Conservation (phyloP, 2,888 invertebrate species). For the Rugalucina vietnamica region DNA sequence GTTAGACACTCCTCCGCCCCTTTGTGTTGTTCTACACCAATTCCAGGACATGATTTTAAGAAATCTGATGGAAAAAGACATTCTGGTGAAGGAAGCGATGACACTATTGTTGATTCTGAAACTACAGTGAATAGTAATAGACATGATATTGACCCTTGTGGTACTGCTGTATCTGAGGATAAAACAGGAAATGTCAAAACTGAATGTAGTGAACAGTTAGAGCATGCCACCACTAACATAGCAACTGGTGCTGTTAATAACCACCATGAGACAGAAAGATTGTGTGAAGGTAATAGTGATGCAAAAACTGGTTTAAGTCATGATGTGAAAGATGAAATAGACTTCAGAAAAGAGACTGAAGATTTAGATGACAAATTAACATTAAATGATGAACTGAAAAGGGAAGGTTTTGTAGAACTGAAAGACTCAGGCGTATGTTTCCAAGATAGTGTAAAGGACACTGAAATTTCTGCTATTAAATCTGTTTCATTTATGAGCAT, state of each 20-base stretch:
- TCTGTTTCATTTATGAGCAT: slow-evolving; percentile 35
- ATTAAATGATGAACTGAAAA: background rate
- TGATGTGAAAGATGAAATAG: background rate
- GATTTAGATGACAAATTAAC: background rate
- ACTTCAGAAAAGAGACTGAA: background rate
- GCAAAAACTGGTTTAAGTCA: background rate
- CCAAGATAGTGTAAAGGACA: background rate
- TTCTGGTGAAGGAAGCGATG: background rate
- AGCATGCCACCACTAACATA: background rate
- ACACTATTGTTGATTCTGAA: background rate
- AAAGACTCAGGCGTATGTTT: background rate
- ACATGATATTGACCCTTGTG: background rate
- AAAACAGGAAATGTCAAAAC: background rate
- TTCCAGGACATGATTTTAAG: background rate
- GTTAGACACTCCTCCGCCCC: slow-evolving; percentile 31
- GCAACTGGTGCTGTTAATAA: background rate
- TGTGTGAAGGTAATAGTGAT: background rate
- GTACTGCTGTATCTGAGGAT: background rate
- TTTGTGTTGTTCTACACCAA: slow-evolving; percentile 47
- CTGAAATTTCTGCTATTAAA: background rate
- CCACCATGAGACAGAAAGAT: background rate
- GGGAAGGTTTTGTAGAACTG: background rate
- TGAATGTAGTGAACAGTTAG: background rate
- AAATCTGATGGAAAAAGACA: background rate
- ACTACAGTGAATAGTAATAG: background rate